Conservation (phyloP, 2,888 invertebrate genomes). For the Brassicogethes aeneus region DNA sequence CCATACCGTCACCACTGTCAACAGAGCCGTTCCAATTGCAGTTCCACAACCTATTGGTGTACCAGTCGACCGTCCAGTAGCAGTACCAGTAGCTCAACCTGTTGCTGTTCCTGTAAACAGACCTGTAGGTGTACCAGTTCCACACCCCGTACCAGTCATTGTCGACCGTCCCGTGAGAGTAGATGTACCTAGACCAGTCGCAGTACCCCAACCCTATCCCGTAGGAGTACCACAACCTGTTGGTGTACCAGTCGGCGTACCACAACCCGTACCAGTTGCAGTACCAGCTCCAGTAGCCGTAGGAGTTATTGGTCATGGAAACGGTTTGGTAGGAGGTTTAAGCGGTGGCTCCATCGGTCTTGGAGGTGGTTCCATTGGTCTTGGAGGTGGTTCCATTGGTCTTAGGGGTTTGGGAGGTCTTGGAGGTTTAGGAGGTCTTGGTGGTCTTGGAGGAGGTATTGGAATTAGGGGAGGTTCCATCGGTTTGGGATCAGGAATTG, state of each 20-base stretch:
- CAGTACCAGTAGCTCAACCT: constrained; percentile 37
- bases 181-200: constrained; percentile 44
- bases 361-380: constrained; percentile 11
- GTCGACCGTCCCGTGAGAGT: constrained; percentile 29
- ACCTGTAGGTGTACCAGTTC: constrained; percentile 34
- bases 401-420: constrained; percentile 12
- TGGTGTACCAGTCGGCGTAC: constrained; percentile 23
- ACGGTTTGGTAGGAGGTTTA: constrained; percentile 13
- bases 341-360: constrained; percentile 11
- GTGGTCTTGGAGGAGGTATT: constrained; percentile 11
- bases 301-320: constrained; percentile 7
- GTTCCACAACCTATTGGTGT: constrained; percentile 34
- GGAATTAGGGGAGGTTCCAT: constrained; percentile 9
- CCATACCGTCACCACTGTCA: constrained; percentile 30
- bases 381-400: constrained; percentile 13
- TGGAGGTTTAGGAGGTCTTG: constrained; percentile 12
- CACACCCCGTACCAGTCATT: constrained; percentile 30
- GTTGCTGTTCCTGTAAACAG: constrained; percentile 47
- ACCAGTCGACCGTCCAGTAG: constrained; percentile 35
- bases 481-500: background rate
- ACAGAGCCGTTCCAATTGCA: constrained; percentile 49
- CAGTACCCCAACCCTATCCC: constrained; percentile 41
- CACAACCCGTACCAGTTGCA: constrained; percentile 22
- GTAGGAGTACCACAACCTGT: constrained; percentile 32
- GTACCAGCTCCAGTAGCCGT: constrained; percentile 42